Evolutionary conservation across 2,888 invertebrate species (phyloP).

Genomic region (Bellardia pandia): DNA sequence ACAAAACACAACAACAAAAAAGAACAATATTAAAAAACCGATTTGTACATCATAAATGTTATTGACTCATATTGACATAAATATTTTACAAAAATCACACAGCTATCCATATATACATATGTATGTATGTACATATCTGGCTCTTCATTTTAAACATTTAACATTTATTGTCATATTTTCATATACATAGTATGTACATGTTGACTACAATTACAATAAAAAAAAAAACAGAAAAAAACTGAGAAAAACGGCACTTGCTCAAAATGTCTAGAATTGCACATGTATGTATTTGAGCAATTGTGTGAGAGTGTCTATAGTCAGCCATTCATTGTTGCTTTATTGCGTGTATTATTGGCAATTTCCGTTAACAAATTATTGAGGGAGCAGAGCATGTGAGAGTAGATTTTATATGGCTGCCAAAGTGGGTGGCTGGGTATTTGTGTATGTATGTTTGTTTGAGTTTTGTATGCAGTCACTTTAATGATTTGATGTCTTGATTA

Average conservation of each 20-base stretch:
- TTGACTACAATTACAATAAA: slow-evolving; percentile 28
- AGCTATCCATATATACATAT: slow-evolving; percentile 2
- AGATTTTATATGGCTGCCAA: too few relatives aligned
- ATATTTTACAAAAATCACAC: slow-evolving; percentile 20
- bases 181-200: too few relatives aligned
- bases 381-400: background rate
- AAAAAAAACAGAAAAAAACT: background rate
- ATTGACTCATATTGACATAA: slow-evolving; percentile 62
- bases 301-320: slow-evolving; percentile 1
- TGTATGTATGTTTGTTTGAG: background rate
- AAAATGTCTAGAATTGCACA: background rate
- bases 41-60: slow-evolving; percentile 60
- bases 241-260: slow-evolving; percentile 5
- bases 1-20: slow-evolving; percentile 13
- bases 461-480: slow-evolving; percentile 45
- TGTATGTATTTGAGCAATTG: background rate
- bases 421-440: background rate
- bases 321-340: slow-evolving; percentile 61
- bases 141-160: slow-evolving; percentile 7
- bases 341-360: slow-evolving; percentile 70
- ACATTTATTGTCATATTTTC: slow-evolving; percentile 56
- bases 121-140: slow-evolving; percentile 1
- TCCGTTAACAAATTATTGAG: slow-evolving; percentile 66
- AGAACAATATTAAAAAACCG: slow-evolving; percentile 4
- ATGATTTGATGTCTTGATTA: slow-evolving; percentile 65